Conservation (phyloP, 2,888 invertebrate genomes). For the Sisyra nigra region DNA sequence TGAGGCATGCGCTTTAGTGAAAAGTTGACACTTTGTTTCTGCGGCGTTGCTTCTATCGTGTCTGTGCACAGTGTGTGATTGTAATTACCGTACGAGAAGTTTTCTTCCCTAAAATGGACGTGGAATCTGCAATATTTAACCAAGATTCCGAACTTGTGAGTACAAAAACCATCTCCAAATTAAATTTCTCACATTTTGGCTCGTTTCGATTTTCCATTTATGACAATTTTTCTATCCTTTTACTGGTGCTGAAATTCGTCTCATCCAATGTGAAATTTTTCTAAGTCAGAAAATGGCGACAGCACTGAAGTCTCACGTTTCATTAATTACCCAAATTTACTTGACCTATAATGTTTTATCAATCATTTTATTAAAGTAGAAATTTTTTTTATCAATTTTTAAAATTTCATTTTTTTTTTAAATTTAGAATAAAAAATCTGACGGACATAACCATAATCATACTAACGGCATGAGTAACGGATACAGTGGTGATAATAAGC, state of each 20-base stretch:
- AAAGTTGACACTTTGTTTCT: slow-evolving; percentile 40
- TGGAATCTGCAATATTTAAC: slow-evolving; percentile 42
- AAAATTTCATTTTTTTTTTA: slow-evolving; percentile 1
- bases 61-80: background rate
- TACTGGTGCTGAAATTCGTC: slow-evolving; percentile 32
- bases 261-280: slow-evolving; percentile 36
- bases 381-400: slow-evolving; percentile 8
- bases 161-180: slow-evolving; percentile 22
- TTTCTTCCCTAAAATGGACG: slow-evolving; percentile 39
- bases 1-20: slow-evolving; percentile 41
- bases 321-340: background rate
- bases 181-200: slow-evolving; percentile 3
- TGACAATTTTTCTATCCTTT: slow-evolving; percentile 18
- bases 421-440: slow-evolving; percentile 3
- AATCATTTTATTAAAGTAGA: background rate
- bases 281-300: slow-evolving; percentile 84
- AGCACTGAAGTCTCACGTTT: slow-evolving; percentile 49
- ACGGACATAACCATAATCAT: slow-evolving; percentile 25
- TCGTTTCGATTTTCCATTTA: slow-evolving; percentile 6
- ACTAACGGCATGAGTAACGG: slow-evolving; percentile 73
- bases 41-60: slow-evolving; percentile 13
- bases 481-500: slow-evolving; percentile 31
- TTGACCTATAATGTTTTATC: background rate
- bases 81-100: slow-evolving; percentile 1
- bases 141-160: slow-evolving; percentile 43